Evolutionary conservation across 2,888 invertebrate genomes (phyloP), one percentile per base, ranked within the genome.

Genomic region (Xestia sexstrigata): DNA sequence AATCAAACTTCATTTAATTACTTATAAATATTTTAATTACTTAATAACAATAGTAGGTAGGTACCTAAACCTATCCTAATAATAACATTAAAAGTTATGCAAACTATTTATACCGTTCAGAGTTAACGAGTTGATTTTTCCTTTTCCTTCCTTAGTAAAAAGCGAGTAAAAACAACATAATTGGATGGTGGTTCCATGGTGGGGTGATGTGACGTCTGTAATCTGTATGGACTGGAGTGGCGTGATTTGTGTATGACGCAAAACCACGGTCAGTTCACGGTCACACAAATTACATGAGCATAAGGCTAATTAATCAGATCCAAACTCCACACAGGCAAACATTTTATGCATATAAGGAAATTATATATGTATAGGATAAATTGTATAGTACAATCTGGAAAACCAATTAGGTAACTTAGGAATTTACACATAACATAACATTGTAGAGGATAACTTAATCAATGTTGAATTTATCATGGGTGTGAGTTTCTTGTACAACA

Each of bases 191-290:
- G 68, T 77, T 35, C 49, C 13, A 76, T 73, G 68, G 79, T 87
- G 85, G 85, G 45, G 45, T 76, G 81, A 88, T 86, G 55, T 78
- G 65, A 74, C 79, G 78, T 72, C 13, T 58, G 42, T 11, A 17
- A 76, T 72, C 13, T 58, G 42, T 11, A 17, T 55, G 13, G 13
- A 58, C 67, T 52, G 65, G 65, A 73, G 78, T 88, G 86, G 88
- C 80, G 88, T 88, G 78, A 82, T 82, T 63, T 7, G 30, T 76
- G 77, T 3, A 11, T 84, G 81, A 83, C 81, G 81, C 45, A 72
- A 74, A 76, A 71, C 86, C 86, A 87, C 82, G 87, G 87, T 84
- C 87, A 83, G 83, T 85, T 88, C 87, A 89, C 81, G 87, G 89
- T 85, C 86, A 74, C 52, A 70, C 47, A 70, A 75, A 82, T 86